Conservation (phyloP, 1,140 invertebrate genomes). For the Maniola jurtina region DNA sequence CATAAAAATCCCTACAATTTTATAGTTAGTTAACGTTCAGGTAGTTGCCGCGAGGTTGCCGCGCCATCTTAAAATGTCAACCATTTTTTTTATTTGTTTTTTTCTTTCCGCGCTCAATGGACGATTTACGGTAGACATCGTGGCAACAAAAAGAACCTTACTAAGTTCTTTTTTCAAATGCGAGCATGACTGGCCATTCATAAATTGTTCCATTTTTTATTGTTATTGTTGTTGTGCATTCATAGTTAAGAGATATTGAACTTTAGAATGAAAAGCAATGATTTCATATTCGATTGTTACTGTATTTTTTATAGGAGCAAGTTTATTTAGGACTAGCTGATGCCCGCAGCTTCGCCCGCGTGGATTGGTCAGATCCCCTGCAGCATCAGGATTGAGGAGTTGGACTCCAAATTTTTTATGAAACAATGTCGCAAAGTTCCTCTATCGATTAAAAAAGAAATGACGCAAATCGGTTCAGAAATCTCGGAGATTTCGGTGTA, state of each 20-base stretch:
- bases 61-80: constrained; percentile 40
- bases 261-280: constrained; percentile 5
- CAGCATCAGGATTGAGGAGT: too few relatives aligned
- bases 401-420: too few relatives aligned
- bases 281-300: constrained; percentile 9
- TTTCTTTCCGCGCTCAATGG: constrained; percentile 41
- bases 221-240: not conserved
- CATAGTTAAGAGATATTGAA: constrained; percentile 9
- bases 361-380: too few relatives aligned
- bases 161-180: constrained; percentile 38
- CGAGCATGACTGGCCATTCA: constrained; percentile 36
- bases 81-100: constrained; percentile 54
- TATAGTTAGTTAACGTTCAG: constrained; percentile 40
- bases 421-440: too few relatives aligned
- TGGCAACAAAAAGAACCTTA: constrained; percentile 50
- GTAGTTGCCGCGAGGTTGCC: constrained; percentile 51
- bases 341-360: too few relatives aligned
- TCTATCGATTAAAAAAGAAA: too few relatives aligned
- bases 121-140: constrained; percentile 61
- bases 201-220: constrained; percentile 32
- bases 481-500: too few relatives aligned
- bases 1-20: constrained; percentile 37
- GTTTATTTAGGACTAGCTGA: constrained; percentile 55
- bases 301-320: constrained; percentile 25
- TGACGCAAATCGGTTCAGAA: too few relatives aligned